Evolutionary conservation across 2,113 vertebrate genomes (phyloP).

Genomic region (Elephas maximus): DNA sequence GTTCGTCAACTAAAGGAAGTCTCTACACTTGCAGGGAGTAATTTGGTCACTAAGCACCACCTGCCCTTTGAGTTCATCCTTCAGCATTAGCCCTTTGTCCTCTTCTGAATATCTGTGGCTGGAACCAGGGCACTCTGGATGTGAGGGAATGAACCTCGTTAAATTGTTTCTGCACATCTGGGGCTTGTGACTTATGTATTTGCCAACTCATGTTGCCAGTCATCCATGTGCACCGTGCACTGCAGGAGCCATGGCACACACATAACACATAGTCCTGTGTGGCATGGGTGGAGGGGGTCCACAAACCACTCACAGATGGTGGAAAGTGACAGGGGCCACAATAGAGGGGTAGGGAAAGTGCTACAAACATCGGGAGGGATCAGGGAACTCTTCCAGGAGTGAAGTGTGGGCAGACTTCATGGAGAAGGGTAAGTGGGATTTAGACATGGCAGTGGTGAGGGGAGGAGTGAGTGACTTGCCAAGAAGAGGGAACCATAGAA

Average conservation of each 20-base stretch:
- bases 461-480: neutral
- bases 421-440: neutral
- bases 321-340: neutral
- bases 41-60: neutral
- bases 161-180: neutral
- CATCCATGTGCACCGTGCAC: neutral
- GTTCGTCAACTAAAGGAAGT: neutral
- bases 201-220: neutral
- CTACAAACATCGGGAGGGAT: neutral
- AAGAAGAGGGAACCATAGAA: neutral
- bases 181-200: neutral
- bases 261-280: too few species aligned
- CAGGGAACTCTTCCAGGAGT: neutral
- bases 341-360: neutral
- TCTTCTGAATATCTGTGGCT: neutral
- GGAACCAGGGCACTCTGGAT: neutral
- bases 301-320: neutral
- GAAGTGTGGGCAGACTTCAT: neutral
- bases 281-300: neutral
- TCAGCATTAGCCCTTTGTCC: neutral
- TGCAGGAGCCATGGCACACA: neutral
- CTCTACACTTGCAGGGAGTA: neutral
- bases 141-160: neutral
- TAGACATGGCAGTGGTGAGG: neutral
- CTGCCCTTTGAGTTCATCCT: neutral